Percentiles rank a stretch among this genome's conserved stretches.
Evolutionary conservation across 2,113 vertebrate species (phyloP).

Genomic region (Castor canadensis): DNA sequence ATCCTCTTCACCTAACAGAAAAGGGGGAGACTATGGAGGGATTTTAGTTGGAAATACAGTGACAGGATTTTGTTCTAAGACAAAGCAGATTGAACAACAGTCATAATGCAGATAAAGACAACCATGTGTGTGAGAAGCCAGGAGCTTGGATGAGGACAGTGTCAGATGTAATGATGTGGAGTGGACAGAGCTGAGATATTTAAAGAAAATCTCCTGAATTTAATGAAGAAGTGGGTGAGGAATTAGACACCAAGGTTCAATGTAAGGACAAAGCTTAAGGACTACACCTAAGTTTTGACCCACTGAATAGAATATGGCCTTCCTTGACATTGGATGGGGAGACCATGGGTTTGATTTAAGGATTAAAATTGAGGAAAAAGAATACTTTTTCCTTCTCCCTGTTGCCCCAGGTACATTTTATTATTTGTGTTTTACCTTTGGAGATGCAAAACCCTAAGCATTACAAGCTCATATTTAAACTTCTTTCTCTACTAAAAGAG

Average conservation of each 20-base stretch:
- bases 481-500: neutral
- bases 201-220: neutral
- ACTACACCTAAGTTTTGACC: neutral
- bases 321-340: neutral
- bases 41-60: neutral
- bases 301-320: neutral
- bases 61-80: neutral
- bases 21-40: neutral
- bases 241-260: neutral
- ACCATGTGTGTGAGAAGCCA: neutral
- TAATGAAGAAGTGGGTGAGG: neutral
- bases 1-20: neutral
- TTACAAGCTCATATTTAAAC: neutral
- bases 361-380: neutral
- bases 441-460: neutral
- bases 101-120: accelerated
- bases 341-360: neutral
- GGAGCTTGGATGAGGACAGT: neutral
- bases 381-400: neutral
- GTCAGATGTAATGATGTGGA: neutral
- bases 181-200: neutral
- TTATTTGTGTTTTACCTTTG: neutral
- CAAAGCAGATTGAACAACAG: neutral
- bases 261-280: neutral
- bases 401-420: neutral